Evolutionary conservation across 2,888 invertebrate genomes (phyloP).

Genomic region (Melitaea athalia): DNA sequence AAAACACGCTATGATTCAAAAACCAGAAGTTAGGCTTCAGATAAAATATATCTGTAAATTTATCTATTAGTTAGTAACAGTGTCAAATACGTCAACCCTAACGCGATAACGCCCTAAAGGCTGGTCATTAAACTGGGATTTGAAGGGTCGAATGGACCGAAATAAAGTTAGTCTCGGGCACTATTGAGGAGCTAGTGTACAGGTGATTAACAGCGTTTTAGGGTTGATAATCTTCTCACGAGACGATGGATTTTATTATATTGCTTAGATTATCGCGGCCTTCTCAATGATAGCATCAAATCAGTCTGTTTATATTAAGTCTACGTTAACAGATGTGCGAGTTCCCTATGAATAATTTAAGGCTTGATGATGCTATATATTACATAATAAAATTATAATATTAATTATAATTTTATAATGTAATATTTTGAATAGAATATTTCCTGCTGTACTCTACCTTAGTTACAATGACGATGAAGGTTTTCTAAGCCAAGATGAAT

Average conservation of each 20-base stretch:
- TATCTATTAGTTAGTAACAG: neutral
- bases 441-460: no score
- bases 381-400: no score
- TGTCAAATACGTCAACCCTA: conserved; percentile 43
- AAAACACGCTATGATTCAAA: no score
- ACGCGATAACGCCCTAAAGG: conserved; percentile 48
- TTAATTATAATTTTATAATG: no score
- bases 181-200: conserved; percentile 57
- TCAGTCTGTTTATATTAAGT: neutral
- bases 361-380: no score
- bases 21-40: no score
- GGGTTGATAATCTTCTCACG: conserved; percentile 54
- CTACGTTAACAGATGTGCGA: neutral
- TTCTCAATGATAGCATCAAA: neutral
- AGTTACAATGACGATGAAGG: no score
- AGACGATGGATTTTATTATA: conserved; percentile 29
- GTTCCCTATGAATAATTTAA: neutral
- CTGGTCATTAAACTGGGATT: conserved; percentile 80
- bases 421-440: no score
- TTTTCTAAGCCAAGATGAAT: no score
- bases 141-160: conserved; percentile 75
- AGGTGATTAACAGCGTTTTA: conserved; percentile 65
- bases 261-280: conserved; percentile 10
- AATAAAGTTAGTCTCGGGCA: conserved; percentile 71
- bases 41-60: neutral